These are phyloP conservation scores for Drosophila prostipennis DNA, from an alignment of 2,888 invertebrate species.

Conservation along the genomic window DNA sequence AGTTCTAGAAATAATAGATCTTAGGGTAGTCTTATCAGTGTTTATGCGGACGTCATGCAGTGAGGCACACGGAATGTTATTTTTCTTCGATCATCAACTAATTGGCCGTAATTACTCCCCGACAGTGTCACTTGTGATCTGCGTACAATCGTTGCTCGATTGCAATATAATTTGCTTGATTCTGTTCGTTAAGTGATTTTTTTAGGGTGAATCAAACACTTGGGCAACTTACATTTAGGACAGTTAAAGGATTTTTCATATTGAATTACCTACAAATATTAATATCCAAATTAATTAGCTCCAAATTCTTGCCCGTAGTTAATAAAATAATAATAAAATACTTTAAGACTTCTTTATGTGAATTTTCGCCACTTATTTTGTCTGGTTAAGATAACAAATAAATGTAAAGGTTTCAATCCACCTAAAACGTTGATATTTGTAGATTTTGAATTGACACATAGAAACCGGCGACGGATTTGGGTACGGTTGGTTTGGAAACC, in stretches of 20 bases:
- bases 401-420: too few relatives aligned
- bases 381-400: too few relatives aligned
- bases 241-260: too few relatives aligned
- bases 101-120: conserved; percentile 22
- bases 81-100: conserved; percentile 22
- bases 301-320: too few relatives aligned
- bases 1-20: conserved; percentile 29
- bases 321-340: too few relatives aligned
- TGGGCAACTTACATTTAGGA: background rate
- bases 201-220: background rate
- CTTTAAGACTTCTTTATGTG: too few relatives aligned
- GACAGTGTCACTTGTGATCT: background rate
- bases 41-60: conserved; percentile 30
- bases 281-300: too few relatives aligned
- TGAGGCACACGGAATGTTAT: conserved; percentile 22
- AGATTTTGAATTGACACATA: background rate
- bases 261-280: too few relatives aligned
- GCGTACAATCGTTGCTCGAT: conserved; percentile 10
- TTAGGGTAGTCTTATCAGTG: conserved; percentile 12
- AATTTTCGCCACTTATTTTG: too few relatives aligned
- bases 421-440: too few relatives aligned
- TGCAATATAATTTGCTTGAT: conserved; percentile 1
- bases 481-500: too few relatives aligned
- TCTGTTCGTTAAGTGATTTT: conserved; percentile 9
- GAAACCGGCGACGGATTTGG: too few relatives aligned